Conservation (phyloP, 1,140 invertebrate species). For the Armadillidium nasatum region DNA sequence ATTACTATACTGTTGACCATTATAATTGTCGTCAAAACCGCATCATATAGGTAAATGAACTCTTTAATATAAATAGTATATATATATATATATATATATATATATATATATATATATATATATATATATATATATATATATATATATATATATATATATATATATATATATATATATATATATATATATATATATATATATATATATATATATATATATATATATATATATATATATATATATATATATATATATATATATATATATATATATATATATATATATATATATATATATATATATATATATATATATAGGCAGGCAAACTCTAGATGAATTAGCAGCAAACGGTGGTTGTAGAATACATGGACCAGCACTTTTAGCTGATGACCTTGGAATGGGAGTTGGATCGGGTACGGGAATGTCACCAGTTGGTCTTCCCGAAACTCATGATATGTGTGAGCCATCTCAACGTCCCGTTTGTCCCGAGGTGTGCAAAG, state of each 20-base stretch:
- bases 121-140: no score
- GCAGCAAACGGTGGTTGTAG: slow-evolving; percentile 44
- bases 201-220: no score
- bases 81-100: no score
- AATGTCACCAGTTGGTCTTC: slow-evolving; percentile 14
- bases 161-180: no score
- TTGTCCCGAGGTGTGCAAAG: slow-evolving; percentile 85
- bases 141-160: no score
- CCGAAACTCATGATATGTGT: slow-evolving; percentile 29
- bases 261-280: no score
- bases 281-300: no score
- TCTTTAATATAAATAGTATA: no score
- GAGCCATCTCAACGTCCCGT: slow-evolving; percentile 31
- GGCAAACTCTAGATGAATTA: not conserved
- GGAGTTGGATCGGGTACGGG: slow-evolving; percentile 26
- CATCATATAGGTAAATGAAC: not conserved
- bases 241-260: no score
- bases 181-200: no score
- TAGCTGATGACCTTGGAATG: slow-evolving; percentile 39
- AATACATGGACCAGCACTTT: slow-evolving; percentile 41
- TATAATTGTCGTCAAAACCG: not conserved
- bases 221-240: no score
- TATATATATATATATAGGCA: not conserved
- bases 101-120: no score
- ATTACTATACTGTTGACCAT: slow-evolving; percentile 1